phyloP scores from a whole-genome alignment of 2,113 vertebrate genomes.

The Tragelaphus scriptus region DNA sequence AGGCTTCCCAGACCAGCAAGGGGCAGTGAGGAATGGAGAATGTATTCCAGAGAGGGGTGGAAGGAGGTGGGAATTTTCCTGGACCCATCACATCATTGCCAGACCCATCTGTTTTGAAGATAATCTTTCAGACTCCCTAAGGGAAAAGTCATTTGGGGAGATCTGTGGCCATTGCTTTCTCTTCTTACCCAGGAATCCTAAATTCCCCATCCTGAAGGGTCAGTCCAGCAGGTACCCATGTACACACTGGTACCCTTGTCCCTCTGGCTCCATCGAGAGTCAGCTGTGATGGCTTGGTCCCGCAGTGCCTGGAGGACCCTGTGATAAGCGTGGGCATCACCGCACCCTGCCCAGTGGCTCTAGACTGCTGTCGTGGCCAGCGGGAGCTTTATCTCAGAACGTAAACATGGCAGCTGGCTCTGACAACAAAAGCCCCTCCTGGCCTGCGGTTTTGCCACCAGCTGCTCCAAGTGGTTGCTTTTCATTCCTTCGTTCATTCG shows the following conservation, averaged over 20 bases:
- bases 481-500: neutral
- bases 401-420: neutral
- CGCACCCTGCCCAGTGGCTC: neutral
- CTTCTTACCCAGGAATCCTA: neutral
- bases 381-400: neutral
- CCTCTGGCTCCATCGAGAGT: neutral
- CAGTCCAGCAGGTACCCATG: neutral
- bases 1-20: neutral
- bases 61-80: neutral
- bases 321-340: rapidly evolving
- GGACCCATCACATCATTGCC: neutral
- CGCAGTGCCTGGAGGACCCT: neutral
- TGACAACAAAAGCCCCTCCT: neutral
- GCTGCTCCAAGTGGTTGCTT: neutral
- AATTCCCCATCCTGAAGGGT: neutral
- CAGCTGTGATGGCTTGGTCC: neutral
- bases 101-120: neutral
- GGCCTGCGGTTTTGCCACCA: neutral
- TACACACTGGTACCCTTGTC: neutral
- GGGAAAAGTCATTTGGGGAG: neutral
- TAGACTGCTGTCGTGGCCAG: neutral
- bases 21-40: neutral
- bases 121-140: neutral
- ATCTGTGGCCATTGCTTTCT: neutral
- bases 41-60: neutral